Percentiles rank a stretch among this genome's conserved stretches.
Evolutionary conservation across 2,113 vertebrate genomes (phyloP).

Genomic region (Tragelaphus imberbis): DNA sequence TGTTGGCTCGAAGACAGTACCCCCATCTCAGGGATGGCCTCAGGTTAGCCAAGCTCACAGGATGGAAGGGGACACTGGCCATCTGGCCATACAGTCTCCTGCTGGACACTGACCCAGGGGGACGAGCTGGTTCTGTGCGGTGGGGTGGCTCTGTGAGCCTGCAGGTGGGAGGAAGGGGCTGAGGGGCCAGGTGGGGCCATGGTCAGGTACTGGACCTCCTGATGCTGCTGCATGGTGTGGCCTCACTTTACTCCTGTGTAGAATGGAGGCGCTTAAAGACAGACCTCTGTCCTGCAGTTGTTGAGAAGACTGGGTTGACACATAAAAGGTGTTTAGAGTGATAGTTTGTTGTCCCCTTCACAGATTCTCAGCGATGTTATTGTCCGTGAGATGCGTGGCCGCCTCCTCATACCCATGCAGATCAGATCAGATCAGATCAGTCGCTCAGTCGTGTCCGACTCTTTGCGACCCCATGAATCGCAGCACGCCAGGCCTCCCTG

Average conservation of each 20-base stretch:
- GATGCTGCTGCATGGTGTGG: not conserved
- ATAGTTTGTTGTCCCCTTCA: not conserved
- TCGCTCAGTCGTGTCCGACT: no score
- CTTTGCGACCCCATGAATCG: no score
- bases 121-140: rapidly evolving
- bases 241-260: not conserved
- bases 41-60: not conserved
- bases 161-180: not conserved
- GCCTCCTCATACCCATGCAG: not conserved
- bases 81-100: not conserved
- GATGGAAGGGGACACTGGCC: not conserved
- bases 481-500: no score
- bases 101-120: no score
- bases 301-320: not conserved
- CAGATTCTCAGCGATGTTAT: not conserved
- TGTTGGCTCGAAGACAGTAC: rapidly evolving
- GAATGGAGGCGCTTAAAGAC: not conserved
- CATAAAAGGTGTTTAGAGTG: no score
- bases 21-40: no score
- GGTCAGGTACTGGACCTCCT: not conserved
- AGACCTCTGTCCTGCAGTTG: not conserved
- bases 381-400: no score
- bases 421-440: no score
- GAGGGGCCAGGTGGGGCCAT: no score
- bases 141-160: not conserved